phyloP scores from a whole-genome alignment of 2,888 invertebrate species.

The Mythimna loreyi region DNA sequence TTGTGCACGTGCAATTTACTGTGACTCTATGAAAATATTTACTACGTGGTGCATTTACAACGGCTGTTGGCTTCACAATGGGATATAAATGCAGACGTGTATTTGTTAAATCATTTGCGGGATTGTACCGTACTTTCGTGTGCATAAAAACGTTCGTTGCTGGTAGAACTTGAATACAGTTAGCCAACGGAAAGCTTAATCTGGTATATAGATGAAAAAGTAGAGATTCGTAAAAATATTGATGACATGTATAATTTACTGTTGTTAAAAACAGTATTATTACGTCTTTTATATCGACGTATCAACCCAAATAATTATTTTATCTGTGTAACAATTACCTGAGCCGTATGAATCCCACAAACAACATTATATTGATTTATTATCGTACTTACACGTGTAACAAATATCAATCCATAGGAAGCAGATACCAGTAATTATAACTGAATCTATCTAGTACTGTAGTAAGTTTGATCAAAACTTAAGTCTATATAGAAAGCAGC shows the following conservation, averaged over 20 bases:
- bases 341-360: conserved; percentile 7
- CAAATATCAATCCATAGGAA: background rate
- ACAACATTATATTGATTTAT: conserved; percentile 3
- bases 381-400: background rate
- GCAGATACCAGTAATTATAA: background rate
- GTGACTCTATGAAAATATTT: conserved; percentile 67
- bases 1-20: conserved; percentile 77
- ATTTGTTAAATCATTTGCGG: conserved; percentile 51
- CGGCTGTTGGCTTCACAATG: conserved; percentile 55
- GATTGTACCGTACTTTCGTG: conserved; percentile 9
- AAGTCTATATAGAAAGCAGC: conserved; percentile 25
- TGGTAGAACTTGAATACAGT: too few species aligned
- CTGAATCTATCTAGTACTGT: background rate
- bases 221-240: too few species aligned
- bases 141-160: background rate
- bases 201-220: background rate
- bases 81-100: conserved; percentile 59
- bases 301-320: background rate
- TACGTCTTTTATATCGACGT: background rate
- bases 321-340: conserved; percentile 5
- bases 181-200: too few species aligned
- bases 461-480: conserved; percentile 15
- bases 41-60: conserved; percentile 53
- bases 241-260: conserved; percentile 1
- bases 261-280: background rate